Evolutionary conservation across 2,888 invertebrate genomes (phyloP).

Genomic region (Cerceris rybyensis): DNA sequence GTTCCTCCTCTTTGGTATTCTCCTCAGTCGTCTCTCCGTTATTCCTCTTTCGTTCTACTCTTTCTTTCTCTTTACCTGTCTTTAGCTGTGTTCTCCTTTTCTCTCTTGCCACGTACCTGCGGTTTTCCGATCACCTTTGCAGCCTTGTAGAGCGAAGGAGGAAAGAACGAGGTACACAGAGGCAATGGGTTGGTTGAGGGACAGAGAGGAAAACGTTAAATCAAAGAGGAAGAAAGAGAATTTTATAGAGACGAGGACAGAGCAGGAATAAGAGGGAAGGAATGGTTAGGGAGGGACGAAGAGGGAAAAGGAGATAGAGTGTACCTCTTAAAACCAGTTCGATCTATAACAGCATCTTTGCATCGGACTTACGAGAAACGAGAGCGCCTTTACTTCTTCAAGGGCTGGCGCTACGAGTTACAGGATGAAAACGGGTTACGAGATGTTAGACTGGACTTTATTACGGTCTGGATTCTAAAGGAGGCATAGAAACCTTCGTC

Average conservation of each 20-base stretch:
- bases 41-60: neutral
- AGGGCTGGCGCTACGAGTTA: conserved; percentile 22
- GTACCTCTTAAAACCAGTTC: conserved; percentile 61
- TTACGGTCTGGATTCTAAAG: neutral
- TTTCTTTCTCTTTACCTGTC: neutral
- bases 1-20: conserved; percentile 3
- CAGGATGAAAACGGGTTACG: conserved; percentile 41
- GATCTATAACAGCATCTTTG: conserved; percentile 60
- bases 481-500: neutral
- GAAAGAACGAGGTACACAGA: conserved; percentile 1
- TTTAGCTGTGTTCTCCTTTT: neutral
- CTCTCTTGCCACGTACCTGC: conserved; percentile 33
- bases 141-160: conserved; percentile 1
- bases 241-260: neutral
- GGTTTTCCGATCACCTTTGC: conserved; percentile 48
- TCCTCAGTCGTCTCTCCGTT: neutral
- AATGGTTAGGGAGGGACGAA: conserved; percentile 8
- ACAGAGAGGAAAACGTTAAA: no score
- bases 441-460: conserved; percentile 38
- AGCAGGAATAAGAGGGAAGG: conserved; percentile 12
- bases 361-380: conserved; percentile 42
- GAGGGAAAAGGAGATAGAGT: conserved; percentile 18
- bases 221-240: no score
- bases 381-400: conserved; percentile 18
- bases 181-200: neutral